Evolutionary conservation across 2,113 vertebrate genomes (phyloP), one percentile per base, ranked within the genome.

Genomic region (Tupaia tana): DNA sequence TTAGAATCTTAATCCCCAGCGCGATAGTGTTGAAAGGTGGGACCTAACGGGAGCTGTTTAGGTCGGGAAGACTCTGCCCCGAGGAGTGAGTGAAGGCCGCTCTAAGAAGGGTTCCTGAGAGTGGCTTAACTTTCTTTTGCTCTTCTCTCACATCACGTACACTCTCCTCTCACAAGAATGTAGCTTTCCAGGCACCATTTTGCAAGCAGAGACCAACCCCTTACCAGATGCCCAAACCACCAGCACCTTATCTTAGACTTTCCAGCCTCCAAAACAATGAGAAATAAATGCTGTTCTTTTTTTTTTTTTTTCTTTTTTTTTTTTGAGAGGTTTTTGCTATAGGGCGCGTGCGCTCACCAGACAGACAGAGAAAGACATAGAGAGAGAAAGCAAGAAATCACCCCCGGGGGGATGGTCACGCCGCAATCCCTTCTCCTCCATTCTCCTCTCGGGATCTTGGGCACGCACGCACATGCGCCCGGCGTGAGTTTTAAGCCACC

Each of bases 131-230:
- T 29, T 5, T 31, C 3, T 66, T 67, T 31, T 31, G 24, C 2
- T 61, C 2, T 58, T 20, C 59, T 18, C 14, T 9, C 19, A 27
- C 12, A 3, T 27, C 15, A 80, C 6, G 58, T 24, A 63, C 1
- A 43, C 6, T 8, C 8, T 74, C 12, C 27, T 9, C 0, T 4
- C 20, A 7, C 15, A 18, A 43, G 24, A 5, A 25, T 20, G 58
- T 1, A 80, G 56, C 9, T 22, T 56, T 73, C 1, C 10, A 52
- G 7, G 4, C 16, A 2, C 5, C 25, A 59, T 27, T 18, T 34
- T 74, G 58, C 16, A 58, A 56, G 12, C 8, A 34, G 69, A n/a
- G 12, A 73, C 0, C 3, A 52, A 3, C 1, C 0, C 3, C 1
- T 56, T 18, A 73, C 3, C 22, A 25, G 0, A 52, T 27, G 3